Evolutionary conservation across 2,797 vertebrate genomes (phyloP).

Genomic region (Bradypus variegatus): DNA sequence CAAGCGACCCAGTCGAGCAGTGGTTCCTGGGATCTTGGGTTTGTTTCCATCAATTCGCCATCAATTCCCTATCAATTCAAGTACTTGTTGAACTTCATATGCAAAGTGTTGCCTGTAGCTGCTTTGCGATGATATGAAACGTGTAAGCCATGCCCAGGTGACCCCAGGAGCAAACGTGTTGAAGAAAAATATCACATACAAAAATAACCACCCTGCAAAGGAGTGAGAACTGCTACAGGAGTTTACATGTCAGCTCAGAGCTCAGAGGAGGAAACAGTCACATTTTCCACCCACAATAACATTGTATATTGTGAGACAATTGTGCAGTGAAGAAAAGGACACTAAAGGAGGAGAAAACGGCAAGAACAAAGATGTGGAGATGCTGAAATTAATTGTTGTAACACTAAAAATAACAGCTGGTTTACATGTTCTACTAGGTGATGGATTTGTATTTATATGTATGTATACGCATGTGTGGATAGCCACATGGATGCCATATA

Average conservation of each 20-base stretch:
- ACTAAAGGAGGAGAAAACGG: too few relatives aligned
- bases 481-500: too few relatives aligned
- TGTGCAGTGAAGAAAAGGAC: background rate
- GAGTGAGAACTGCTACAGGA: background rate
- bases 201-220: background rate
- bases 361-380: too few relatives aligned
- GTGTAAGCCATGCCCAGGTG: background rate
- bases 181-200: background rate
- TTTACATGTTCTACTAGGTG: too few relatives aligned
- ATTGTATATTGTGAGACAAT: constrained; percentile 6
- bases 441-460: too few relatives aligned
- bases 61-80: constrained; percentile 22
- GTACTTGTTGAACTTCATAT: constrained; percentile 8
- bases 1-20: background rate
- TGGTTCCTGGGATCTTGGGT: background rate
- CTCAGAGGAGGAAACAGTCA: background rate
- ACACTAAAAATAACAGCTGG: too few relatives aligned
- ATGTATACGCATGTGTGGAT: too few relatives aligned
- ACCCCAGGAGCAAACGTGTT: background rate
- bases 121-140: background rate
- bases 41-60: constrained; percentile 39
- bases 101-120: background rate
- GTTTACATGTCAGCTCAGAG: background rate
- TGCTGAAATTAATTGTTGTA: too few relatives aligned
- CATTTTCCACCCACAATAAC: background rate